Base-by-base conservation (phyloP, 2,888 invertebrate species). In the Cataglyphis livida region DNA sequence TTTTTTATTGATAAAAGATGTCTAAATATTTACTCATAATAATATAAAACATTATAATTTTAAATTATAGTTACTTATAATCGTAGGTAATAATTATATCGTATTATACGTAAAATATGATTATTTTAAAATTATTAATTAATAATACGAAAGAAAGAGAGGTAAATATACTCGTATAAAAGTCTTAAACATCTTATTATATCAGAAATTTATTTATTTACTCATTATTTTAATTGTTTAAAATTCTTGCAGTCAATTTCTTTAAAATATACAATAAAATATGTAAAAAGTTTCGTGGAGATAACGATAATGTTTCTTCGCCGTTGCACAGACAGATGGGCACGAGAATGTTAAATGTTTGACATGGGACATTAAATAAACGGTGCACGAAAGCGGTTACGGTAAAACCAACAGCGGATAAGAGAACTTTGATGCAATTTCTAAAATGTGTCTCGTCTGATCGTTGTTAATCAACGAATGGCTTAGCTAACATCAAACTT, bases 371-470 rank as follows among this genome's bases (percentile, higher is more conserved):
- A 86, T 88, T 86, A 84, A 90, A 88, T 85, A 87, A 90, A 90
- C 89, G 68, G 41, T 44, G 62, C 62, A 38, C 85, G 70, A 51
- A 59, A 62, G 35, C 41, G 59, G 70, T 54, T 65, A 65, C 59
- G 81, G 81, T 71, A 90, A 91, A 90, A 91, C 90, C 91, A 91
- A 92, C 90, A 92, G 57, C 35, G 74, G 79, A 64, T 79, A 73
- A 81, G 78, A 18, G 81, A 51, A 35, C 75, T 18, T 82, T 86
- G 81, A 87, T 87, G 88, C 76, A 84, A 90, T 90, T 90, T 85
- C 84, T 83, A 82, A 32, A 81, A 83, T 78, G 61, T 85, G 76
- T 84, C 73, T 44, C 76, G 66, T 44, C 32, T 41, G 59, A 61
- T 41, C 59, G 38, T 68, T 70, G 68, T 79, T 83, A 87, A 85